Evolutionary conservation across 2,888 invertebrate species (phyloP), one percentile per base, ranked within the genome.

Genomic region (Hecatera dysodea): DNA sequence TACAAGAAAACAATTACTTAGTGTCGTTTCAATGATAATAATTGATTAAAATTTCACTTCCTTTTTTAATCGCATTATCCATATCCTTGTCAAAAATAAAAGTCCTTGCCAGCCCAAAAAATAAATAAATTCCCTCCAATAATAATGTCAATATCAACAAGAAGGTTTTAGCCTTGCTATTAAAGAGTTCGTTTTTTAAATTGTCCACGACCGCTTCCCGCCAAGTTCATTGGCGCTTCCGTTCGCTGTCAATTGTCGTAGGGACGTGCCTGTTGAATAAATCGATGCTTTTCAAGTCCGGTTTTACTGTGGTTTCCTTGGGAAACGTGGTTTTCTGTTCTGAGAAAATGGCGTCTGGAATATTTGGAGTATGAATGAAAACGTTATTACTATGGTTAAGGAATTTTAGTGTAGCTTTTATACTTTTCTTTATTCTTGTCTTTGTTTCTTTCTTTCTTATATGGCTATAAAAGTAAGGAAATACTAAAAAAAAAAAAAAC

Each of bases 171-270:
- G 71, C 81, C 83, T 83, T 73, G 83, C 39, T 60, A 64, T 55
- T 81, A 64, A 56, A 81, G 80, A 70, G 66, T 74, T 80, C 78
- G 57, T 68, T 76, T 83, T 89, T 90, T 84, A 90, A 91, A 91
- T 90, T 86, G 90, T 86, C 89, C 90, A 89, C 85, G 86, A 82
- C 80, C 86, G 87, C 83, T 91, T 92, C 90, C 93, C 91, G 92
- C 87, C 90, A 92, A 92, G 93, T 93, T 93, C 93, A 92, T 93
- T 93, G 93, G 85, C 90, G 88, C 86, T 92, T 93, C 93, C 93
- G 91, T 87, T 70, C 64, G 44, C 81, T 88, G 88, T 89, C 91
- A 90, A 90, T 91, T 90, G 84, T 71, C 62, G 70, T 82, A 85
- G 78, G 82, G 86, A 83, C 79, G 82, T 80, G 76, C 66, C 56